A percentile compares a stretch with the other conserved stretches of the same genome.
Evolutionary conservation across 2,888 invertebrate species (phyloP).

Genomic region (Hoplodrina blanda): DNA sequence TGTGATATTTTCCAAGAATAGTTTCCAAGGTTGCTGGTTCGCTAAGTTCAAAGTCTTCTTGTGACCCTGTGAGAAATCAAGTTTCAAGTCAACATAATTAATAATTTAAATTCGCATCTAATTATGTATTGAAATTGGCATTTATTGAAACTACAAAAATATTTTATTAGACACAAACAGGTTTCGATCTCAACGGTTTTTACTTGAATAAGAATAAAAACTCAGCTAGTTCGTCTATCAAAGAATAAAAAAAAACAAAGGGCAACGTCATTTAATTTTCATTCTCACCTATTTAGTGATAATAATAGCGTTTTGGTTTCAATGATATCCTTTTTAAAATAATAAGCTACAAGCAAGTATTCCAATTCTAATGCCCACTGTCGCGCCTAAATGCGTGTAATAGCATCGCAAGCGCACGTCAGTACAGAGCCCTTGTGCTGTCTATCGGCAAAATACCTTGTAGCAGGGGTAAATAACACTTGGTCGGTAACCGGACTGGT

Average conservation of each 20-base stretch:
- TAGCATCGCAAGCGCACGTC: slow-evolving; percentile 56
- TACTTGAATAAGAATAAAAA: neutral
- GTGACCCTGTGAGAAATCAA: slow-evolving; percentile 36
- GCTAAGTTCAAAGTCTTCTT: slow-evolving; percentile 41
- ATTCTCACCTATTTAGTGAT: too few relatives aligned
- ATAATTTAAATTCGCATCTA: slow-evolving; percentile 1
- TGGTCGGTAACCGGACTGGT: slow-evolving; percentile 53
- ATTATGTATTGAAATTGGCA: slow-evolving; percentile 29
- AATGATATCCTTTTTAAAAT: neutral
- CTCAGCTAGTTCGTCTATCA: slow-evolving; percentile 17
- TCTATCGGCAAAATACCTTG: slow-evolving; percentile 57
- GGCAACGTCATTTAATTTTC: neutral
- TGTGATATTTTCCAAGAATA: slow-evolving; percentile 43
- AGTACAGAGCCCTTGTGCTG: slow-evolving; percentile 65
- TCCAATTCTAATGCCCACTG: slow-evolving; percentile 33
- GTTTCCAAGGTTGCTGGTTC: slow-evolving; percentile 41
- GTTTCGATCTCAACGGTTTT: neutral
- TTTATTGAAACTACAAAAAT: neutral
- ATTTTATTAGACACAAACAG: slow-evolving; percentile 2
- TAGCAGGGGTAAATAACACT: slow-evolving; percentile 60
- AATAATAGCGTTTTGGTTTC: too few relatives aligned
- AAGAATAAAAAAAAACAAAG: neutral
- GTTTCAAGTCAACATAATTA: slow-evolving; percentile 8
- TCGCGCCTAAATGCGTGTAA: slow-evolving; percentile 57
- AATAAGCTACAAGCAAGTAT: slow-evolving; percentile 26